Conservation (phyloP, 2,113 vertebrate species). For the Ornithorhynchus anatinus region DNA sequence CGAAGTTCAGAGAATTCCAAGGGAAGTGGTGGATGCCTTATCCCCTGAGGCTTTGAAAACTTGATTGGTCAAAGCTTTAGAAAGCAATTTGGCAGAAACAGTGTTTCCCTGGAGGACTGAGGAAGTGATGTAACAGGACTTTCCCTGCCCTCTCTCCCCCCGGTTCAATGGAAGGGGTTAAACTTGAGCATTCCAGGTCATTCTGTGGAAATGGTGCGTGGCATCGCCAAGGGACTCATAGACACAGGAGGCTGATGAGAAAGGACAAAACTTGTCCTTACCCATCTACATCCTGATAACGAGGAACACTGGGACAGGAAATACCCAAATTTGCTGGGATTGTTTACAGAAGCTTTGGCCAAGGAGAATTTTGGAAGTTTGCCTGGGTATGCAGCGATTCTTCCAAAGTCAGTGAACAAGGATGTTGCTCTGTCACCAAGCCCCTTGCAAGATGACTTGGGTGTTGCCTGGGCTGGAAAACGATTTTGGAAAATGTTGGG, state of each 20-base stretch:
- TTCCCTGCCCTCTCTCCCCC: not conserved
- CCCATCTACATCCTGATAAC: not conserved
- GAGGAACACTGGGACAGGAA: conserved; percentile 17
- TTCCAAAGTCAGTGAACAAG: not conserved
- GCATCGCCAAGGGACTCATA: not conserved
- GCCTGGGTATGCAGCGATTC: not conserved
- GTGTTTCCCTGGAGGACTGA: not conserved
- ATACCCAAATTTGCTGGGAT: not conserved
- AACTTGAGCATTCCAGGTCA: not conserved
- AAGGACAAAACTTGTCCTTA: conserved; percentile 9
- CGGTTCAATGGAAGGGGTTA: not conserved
- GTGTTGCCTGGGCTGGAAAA: not conserved
- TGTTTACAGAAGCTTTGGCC: not conserved
- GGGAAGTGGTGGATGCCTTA: conserved; percentile 31
- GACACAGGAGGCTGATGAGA: not conserved
- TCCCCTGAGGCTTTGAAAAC: conserved; percentile 43
- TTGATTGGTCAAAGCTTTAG: conserved; percentile 16
- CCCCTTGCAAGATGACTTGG: not conserved
- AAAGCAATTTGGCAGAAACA: conserved; percentile 2
- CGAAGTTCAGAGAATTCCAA: conserved; percentile 35
- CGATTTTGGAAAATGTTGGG: no score
- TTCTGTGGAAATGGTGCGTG: not conserved
- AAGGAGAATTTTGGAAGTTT: conserved; percentile 18
- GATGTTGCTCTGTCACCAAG: not conserved
- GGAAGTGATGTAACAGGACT: not conserved